A percentile compares a stretch with the other conserved stretches of the same genome.
Evolutionary conservation across 2,797 vertebrate genomes (phyloP).

Genomic region (Lemur catta): DNA sequence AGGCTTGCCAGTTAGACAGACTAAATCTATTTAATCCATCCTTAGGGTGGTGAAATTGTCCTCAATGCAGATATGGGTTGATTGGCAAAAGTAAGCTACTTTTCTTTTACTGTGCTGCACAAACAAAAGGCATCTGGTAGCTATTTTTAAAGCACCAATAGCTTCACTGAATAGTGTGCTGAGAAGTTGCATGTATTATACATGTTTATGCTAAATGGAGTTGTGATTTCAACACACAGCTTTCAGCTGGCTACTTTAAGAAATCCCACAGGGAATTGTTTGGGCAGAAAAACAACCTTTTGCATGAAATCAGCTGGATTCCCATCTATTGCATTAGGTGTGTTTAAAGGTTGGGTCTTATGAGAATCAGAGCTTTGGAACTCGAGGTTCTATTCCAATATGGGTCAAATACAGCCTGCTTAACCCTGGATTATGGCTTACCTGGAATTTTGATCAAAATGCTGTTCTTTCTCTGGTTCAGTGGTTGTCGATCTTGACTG

Average conservation of each 20-base stretch:
- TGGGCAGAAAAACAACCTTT: constrained; percentile 9
- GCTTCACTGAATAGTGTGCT: not conserved
- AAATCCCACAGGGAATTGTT: not conserved
- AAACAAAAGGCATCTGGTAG: constrained; percentile 38
- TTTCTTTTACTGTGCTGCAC: constrained; percentile 8
- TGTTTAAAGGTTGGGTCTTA: not conserved
- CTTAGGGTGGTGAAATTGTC: constrained; percentile 19
- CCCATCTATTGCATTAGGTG: not conserved
- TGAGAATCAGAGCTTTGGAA: not conserved
- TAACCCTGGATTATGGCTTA: not conserved
- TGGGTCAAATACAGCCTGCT: not conserved
- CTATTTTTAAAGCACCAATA: constrained; percentile 41
- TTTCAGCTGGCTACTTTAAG: constrained; percentile 38
- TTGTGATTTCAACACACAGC: not conserved
- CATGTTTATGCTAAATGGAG: constrained; percentile 17
- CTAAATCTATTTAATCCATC: constrained; percentile 26
- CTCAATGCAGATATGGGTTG: not conserved
- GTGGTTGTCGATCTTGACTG: not conserved
- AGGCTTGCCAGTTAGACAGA: constrained; percentile 27
- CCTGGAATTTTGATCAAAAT: not conserved
- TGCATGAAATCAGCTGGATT: not conserved
- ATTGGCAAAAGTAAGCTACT: constrained; percentile 49
- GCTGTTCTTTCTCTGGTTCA: not conserved
- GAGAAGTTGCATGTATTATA: constrained; percentile 45
- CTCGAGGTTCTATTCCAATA: not conserved